Evolutionary conservation across 2,797 vertebrate species (phyloP), one percentile per base, ranked within the genome.

Genomic region (Graptemys geographica): DNA sequence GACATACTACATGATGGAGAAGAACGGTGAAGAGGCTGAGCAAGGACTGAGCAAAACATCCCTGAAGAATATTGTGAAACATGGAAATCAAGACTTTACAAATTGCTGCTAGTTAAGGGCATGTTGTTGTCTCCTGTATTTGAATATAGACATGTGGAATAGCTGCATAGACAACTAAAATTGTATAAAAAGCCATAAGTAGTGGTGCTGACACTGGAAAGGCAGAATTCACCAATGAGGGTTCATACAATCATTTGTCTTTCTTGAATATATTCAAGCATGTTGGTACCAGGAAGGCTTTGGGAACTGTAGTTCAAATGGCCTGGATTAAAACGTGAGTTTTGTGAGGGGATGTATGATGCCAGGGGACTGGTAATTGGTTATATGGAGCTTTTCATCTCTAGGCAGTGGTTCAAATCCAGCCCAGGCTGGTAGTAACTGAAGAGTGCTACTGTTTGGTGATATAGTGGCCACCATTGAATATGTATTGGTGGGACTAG

Each of bases 171-270:
- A 31, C 37, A 86, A 86, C 62, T 90, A 16, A 52, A 85, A 78
- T 84, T 84, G 21, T 92, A 2, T 41, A 72, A 72, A 72, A 92
- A 91, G 19, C 96, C 59, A 81, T 76, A 85, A 86, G 44, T 87
- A 90, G 95, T 59, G 1, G 0, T 93, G 90, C 96, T 96, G 96
- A 94, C 95, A 92, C 72, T 89, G 92, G 91, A 95, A 92, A 87
- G 76, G 86, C 76, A 83, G 47, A 91, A 15, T 88, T 93, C 57
- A 49, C 41, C 81, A 80, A 51, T 80, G 82, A 76, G 89, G 52
- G 8, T 91, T 90, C 27, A 74, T 56, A 11, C 59, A 69, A 74
- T 87, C 78, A 81, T n/a, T 51, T 90, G 92, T 84, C 44, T 78
- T 16, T 78, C 25, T 82, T 53, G 82, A 78, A 37, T 59, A 41